Evolutionary conservation across 2,113 vertebrate species (phyloP), one percentile per base, ranked within the genome.

Genomic region (Gallinago jamesoni): DNA sequence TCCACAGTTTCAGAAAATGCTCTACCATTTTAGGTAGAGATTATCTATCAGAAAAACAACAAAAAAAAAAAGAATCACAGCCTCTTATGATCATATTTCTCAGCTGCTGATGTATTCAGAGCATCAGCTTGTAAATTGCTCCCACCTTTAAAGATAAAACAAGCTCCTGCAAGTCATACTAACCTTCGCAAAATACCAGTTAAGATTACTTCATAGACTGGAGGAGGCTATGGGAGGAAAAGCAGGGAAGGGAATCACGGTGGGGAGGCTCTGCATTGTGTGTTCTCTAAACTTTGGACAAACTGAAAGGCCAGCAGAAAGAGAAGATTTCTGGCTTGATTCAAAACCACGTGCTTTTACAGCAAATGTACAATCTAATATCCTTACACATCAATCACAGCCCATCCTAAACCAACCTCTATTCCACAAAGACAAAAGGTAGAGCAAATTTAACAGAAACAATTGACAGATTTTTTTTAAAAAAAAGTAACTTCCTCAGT

Each of bases 1-100:
- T 62, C 80, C 87, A 94, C 84, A 89, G 84, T 55, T 95, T 95
- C 62, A 97, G 85, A 96, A 96, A 93, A 39, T 62, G 59, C 57
- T 93, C 85, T 77, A 76, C 74, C 81, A n/a, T 87, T 76, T 96
- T 72, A 89, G 52, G 86, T 68, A 72, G 74, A 94, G 92, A 97
- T 93, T 81, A 96, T 92, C 91, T 79, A 78, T 33, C 18, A 78
- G 72, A 94, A 95, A 96, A 87, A 84, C n/a, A n/a, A n/a, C n/a
- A n/a, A 4, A 11, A 39, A 39, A 39, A 39, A 55, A 70, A 73
- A 56, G 7, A 76, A 87, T 79, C 68, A 87, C 27, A 89, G 55
- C 19, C 74, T 22, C 62, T 91, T 88, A 79, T 14, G 52, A 77
- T 81, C 84, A 77, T 45, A 66, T 52, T 90, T 70, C 74, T 73